Base-by-base conservation (phyloP, 2,113 vertebrate species). In the Mirounga angustirostris region DNA sequence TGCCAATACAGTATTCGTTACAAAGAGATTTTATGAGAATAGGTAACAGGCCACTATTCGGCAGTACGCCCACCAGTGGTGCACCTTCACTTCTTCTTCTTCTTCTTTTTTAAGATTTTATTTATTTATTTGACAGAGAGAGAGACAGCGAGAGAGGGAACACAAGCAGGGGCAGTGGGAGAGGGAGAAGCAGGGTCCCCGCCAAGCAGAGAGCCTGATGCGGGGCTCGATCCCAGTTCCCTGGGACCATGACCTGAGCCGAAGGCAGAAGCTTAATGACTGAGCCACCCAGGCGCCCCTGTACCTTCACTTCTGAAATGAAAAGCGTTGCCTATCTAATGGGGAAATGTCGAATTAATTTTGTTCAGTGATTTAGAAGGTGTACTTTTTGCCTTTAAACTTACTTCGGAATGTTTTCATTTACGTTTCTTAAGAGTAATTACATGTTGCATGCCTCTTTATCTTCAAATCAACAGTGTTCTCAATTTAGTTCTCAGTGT, bases 321-420 rank as follows among this genome's bases (percentile, higher is more conserved):
- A 76, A 91, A 92, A 91, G 1, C 28, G 33, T 76, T 89, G 33
- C 40, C 8, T 94, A 67, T 85, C 63, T 78, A 82, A 50, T 22
- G 78, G 28, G 56, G 59, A 78, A 91, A 94, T 30, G 14, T 9
- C 79, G 46, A 61, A 58, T 85, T 78, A 28, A 92, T 96, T 96
- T 83, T 96, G 63, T 58, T 26, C 36, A 94, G 16, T 63, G 33
- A 83, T 74, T 92, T 65, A 85, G 69, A 97, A 65, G 1, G 46
- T 18, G 9, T 19, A 26, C 79, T 61, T 93, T 92, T 86, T 61
- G 40, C 30, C 33, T 93, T 97, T 97, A 73, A 86, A 74, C 9
- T 92, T 92, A 78, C 30, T 81, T 61, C 12, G 43, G 65, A 89
- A 89, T 88, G 36, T 56, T 74, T 58, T 61, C 50, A 89, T 84